Evolutionary conservation across 1,140 invertebrate genomes (phyloP).

Genomic region (Apis florea): DNA sequence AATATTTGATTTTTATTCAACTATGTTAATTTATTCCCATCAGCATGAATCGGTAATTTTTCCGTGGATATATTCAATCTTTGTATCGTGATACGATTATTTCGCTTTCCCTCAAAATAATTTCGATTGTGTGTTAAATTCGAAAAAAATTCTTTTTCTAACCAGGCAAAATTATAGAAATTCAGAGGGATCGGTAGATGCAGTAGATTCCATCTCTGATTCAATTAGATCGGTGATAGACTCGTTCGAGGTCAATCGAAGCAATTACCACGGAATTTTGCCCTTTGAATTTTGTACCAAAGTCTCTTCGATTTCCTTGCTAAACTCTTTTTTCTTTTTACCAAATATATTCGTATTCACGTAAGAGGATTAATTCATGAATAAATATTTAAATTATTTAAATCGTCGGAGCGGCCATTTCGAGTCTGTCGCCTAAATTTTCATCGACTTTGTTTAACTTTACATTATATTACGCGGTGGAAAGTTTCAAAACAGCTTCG

Average conservation of each 20-base stretch:
- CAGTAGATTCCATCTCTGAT: conserved; percentile 51
- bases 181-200: conserved; percentile 8
- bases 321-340: too few relatives aligned
- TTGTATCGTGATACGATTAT: too few relatives aligned
- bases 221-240: conserved; percentile 28
- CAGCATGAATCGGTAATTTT: too few relatives aligned
- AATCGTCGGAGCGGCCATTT: background rate
- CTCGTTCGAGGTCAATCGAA: conserved; percentile 34
- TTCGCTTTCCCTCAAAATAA: too few relatives aligned
- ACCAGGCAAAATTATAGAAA: too few relatives aligned
- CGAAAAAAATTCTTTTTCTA: too few relatives aligned
- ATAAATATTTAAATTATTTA: background rate
- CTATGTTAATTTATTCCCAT: too few relatives aligned
- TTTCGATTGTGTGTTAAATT: too few relatives aligned
- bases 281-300: conserved; percentile 8
- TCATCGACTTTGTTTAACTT: background rate
- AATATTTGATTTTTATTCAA: too few relatives aligned
- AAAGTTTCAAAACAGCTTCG: background rate
- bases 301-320: background rate
- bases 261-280: conserved; percentile 5
- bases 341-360: too few relatives aligned
- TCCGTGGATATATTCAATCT: too few relatives aligned
- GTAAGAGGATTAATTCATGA: background rate
- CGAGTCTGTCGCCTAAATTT: background rate
- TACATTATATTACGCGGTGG: too few relatives aligned